These are phyloP conservation scores for Hydra vulgaris DNA, from an alignment of 30 jellyfish, hydroid and myxozoan genomes.

Conservation along the genomic window DNA sequence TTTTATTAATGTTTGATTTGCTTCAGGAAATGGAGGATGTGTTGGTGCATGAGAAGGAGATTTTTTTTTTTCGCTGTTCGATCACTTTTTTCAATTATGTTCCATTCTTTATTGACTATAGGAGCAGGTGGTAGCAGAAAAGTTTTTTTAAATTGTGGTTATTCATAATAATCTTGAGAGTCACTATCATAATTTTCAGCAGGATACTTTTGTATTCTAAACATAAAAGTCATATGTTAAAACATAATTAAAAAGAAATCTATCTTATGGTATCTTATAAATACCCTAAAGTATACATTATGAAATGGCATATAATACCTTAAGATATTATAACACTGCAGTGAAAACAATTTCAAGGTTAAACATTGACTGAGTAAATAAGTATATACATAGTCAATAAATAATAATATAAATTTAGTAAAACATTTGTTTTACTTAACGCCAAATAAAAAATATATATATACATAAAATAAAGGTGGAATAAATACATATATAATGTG, in stretches of 20 bases:
- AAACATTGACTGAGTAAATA: background rate
- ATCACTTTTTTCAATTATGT: background rate
- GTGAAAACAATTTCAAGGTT: background rate
- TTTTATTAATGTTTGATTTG: background rate
- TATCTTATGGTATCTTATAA: background rate
- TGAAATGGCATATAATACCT: background rate
- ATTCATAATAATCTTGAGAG: background rate
- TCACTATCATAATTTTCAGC: background rate
- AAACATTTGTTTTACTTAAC: background rate
- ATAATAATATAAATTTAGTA: background rate
- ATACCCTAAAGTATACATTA: background rate
- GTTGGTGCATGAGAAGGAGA: background rate
- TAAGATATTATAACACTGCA: background rate
- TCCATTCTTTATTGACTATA: background rate
- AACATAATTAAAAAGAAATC: background rate
- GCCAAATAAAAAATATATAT: background rate
- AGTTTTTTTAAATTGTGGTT: background rate
- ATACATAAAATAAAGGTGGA: background rate
- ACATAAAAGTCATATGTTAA: background rate
- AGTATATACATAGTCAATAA: background rate
- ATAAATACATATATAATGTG: no score
- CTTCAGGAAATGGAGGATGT: background rate
- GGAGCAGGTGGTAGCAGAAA: background rate
- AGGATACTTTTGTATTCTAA: background rate
- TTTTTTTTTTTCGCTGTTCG: background rate